A percentile compares a stretch with the other conserved stretches of the same genome.
Conservation (phyloP, 2,888 invertebrate genomes). For the Lomographa bimaculata region DNA sequence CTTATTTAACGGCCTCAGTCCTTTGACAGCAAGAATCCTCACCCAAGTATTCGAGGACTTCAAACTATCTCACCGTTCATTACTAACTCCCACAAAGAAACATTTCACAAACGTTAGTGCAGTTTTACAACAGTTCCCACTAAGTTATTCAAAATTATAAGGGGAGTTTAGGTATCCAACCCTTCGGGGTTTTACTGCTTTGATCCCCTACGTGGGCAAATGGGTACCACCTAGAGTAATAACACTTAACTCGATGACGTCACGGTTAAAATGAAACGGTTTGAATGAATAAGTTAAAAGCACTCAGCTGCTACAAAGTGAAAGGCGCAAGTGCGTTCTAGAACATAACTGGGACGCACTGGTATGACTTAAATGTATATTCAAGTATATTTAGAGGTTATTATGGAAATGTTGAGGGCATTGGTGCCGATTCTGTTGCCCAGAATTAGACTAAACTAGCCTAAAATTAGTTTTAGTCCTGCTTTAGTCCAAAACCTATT, state of each 20-base stretch:
- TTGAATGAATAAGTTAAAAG: slow-evolving; percentile 23
- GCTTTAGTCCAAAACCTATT: too few relatives aligned
- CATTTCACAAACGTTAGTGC: slow-evolving; percentile 15
- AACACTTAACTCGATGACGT: slow-evolving; percentile 26
- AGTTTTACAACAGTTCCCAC: slow-evolving; percentile 16
- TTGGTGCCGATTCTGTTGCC: too few relatives aligned
- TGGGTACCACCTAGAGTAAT: slow-evolving; percentile 16
- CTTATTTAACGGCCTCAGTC: too few relatives aligned
- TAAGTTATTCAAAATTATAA: slow-evolving; percentile 16
- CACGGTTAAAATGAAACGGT: slow-evolving; percentile 25
- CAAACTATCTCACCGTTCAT: slow-evolving; percentile 2
- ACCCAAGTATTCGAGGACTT: too few relatives aligned
- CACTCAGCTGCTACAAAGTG: slow-evolving; percentile 15
- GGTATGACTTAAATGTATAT: too few relatives aligned
- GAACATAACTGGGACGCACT: too few relatives aligned
- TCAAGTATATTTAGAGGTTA: too few relatives aligned
- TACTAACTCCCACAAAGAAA: slow-evolving; percentile 10
- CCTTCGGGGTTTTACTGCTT: slow-evolving; percentile 16
- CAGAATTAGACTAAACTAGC: too few relatives aligned
- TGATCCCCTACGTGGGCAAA: slow-evolving; percentile 18
- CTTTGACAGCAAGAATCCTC: not conserved
- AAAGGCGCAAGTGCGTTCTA: slow-evolving; percentile 8
- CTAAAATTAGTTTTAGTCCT: too few relatives aligned
- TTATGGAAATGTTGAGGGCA: too few relatives aligned
- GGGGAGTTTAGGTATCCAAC: slow-evolving; percentile 8